Evolutionary conservation across 2,113 vertebrate genomes (phyloP).

Genomic region (Edolisoma coerulescens): DNA sequence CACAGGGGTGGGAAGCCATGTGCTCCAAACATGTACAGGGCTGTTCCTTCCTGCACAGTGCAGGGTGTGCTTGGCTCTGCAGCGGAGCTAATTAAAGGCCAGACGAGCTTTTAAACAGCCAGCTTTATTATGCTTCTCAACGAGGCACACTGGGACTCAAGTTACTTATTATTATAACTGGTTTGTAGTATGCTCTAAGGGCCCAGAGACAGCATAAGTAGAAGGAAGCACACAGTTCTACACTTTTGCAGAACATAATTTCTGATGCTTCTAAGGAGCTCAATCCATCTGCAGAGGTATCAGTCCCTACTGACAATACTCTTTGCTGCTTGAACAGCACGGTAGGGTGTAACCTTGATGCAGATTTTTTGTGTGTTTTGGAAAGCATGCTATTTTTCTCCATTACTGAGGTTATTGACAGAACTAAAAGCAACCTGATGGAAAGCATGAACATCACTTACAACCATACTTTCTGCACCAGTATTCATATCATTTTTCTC

Average conservation of each 20-base stretch:
- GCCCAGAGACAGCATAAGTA: background rate
- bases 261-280: background rate
- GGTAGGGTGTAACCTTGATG: background rate
- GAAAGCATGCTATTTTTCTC: background rate
- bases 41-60: background rate
- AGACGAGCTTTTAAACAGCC: background rate
- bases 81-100: background rate
- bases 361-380: background rate
- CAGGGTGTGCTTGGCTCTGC: background rate
- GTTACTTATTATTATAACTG: background rate
- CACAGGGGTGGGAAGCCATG: accelerated
- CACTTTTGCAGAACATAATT: background rate
- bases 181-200: background rate
- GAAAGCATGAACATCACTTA: background rate
- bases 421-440: background rate
- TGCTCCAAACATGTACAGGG: accelerated
- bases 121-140: background rate
- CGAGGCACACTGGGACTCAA: background rate
- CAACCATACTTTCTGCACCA: background rate
- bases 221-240: background rate
- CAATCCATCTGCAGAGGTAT: background rate
- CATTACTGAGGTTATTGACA: background rate
- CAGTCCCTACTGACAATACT: background rate
- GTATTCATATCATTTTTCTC: background rate
- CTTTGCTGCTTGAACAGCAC: background rate